phyloP scores from a whole-genome alignment of 2,888 invertebrate genomes.

The Drosophila hamatofila region DNA sequence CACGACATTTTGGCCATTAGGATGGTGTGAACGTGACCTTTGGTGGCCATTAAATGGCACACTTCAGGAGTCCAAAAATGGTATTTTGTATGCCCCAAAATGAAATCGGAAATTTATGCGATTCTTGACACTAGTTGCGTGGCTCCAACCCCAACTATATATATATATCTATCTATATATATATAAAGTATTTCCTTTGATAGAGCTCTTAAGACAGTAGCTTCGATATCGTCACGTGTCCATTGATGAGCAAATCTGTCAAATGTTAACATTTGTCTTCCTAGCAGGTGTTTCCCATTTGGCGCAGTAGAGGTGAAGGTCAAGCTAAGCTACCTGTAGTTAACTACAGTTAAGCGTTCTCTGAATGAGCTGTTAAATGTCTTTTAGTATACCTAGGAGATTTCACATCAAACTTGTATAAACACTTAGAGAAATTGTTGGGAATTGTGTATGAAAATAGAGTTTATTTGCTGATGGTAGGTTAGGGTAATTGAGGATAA shows the following conservation, averaged over 20 bases:
- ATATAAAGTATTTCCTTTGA: constrained; percentile 1
- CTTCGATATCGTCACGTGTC: constrained; percentile 37
- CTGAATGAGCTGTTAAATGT: constrained; percentile 7
- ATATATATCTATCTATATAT: not conserved
- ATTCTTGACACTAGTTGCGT: constrained; percentile 82
- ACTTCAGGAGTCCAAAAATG: constrained; percentile 72
- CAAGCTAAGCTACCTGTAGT: not conserved
- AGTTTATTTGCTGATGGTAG: not conserved
- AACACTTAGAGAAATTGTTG: not conserved
- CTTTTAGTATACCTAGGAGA: constrained; percentile 11
- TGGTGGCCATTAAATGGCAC: constrained; percentile 83
- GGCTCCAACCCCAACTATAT: not conserved
- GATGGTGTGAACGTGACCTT: constrained; percentile 83
- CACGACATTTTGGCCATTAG: constrained; percentile 63
- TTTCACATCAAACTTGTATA: not conserved
- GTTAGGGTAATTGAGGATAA: too few species aligned
- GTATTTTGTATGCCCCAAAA: constrained; percentile 56
- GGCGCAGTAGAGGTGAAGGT: not conserved
- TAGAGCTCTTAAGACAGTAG: constrained; percentile 34
- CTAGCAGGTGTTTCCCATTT: constrained; percentile 35
- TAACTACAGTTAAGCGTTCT: constrained; percentile 1
- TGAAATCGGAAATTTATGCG: constrained; percentile 82
- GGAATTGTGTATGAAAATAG: not conserved
- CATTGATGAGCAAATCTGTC: constrained; percentile 33
- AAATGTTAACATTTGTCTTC: constrained; percentile 19